Conservation (phyloP, 2,113 vertebrate genomes). For the Hucho hucho region DNA sequence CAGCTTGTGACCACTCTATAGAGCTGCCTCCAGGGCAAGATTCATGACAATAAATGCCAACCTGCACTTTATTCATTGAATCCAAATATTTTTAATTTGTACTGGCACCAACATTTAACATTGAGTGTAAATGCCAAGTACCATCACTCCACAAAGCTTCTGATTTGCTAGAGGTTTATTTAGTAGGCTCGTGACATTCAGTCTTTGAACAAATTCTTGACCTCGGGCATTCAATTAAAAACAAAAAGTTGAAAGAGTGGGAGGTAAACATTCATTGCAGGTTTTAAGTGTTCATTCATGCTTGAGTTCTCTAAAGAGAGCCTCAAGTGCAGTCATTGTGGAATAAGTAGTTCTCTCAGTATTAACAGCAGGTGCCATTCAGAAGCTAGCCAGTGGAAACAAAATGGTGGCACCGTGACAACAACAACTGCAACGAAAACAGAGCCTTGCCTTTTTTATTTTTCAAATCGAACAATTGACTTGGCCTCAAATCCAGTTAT, state of each 20-base stretch:
- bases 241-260: neutral
- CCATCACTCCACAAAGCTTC: neutral
- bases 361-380: no score
- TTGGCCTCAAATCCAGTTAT: neutral
- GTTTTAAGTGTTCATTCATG: neutral
- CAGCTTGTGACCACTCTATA: no score
- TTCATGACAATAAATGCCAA: no score
- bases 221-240: neutral
- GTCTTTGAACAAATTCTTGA: neutral
- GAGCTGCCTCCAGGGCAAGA: no score
- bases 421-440: neutral
- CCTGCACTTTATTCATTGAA: no score
- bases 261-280: neutral
- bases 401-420: no score
- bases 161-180: constrained; percentile 1
- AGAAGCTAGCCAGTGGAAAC: no score
- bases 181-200: neutral
- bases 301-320: neutral
- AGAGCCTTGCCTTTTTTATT: neutral
- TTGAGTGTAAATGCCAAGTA: neutral
- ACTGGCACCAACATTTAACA: no score
- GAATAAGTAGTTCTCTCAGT: neutral
- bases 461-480: neutral
- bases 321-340: neutral
- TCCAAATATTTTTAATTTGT: no score